Conservation (phyloP, 35 echinoderm and acorn worm genomes). For the Antedon bifida region DNA sequence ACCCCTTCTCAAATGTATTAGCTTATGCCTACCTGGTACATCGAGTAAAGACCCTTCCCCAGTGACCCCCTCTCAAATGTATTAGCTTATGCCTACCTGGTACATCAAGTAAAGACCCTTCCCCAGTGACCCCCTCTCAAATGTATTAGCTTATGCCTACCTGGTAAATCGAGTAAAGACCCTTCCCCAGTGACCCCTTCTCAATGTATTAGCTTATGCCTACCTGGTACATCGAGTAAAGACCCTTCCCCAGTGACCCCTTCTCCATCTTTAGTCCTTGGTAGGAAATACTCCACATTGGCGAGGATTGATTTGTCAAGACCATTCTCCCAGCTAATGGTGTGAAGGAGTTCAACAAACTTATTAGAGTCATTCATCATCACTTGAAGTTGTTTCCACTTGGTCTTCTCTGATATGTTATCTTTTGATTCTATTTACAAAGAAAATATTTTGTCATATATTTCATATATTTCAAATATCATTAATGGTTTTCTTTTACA, state of each 20-base stretch:
- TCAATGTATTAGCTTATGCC: too few relatives aligned
- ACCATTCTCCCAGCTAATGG: constrained; percentile 79
- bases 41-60: constrained; percentile 87
- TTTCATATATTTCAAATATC: too few relatives aligned
- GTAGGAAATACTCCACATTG: constrained; percentile 66
- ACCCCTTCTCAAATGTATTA: constrained; percentile 81
- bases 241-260: constrained; percentile 95
- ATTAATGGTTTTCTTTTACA: too few relatives aligned
- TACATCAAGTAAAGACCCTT: constrained; percentile 80
- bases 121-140: constrained; percentile 84
- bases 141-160: too few relatives aligned
- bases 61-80: constrained; percentile 79
- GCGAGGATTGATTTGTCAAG: constrained; percentile 32
- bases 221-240: constrained; percentile 63
- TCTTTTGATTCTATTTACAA: constrained; percentile 53
- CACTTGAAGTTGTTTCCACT: constrained; percentile 87
- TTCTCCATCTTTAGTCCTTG: constrained; percentile 46
- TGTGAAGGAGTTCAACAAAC: constrained; percentile 87
- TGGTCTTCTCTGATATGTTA: constrained; percentile 44
- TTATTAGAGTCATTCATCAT: constrained; percentile 76
- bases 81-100: too few relatives aligned
- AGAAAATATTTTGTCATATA: neutral
- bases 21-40: too few relatives aligned
- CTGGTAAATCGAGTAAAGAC: constrained; percentile 67
- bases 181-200: constrained; percentile 95